Percentiles rank a stretch among this genome's conserved stretches.
phyloP scores from a whole-genome alignment of 2,888 invertebrate genomes.

The Notodromas monacha region DNA sequence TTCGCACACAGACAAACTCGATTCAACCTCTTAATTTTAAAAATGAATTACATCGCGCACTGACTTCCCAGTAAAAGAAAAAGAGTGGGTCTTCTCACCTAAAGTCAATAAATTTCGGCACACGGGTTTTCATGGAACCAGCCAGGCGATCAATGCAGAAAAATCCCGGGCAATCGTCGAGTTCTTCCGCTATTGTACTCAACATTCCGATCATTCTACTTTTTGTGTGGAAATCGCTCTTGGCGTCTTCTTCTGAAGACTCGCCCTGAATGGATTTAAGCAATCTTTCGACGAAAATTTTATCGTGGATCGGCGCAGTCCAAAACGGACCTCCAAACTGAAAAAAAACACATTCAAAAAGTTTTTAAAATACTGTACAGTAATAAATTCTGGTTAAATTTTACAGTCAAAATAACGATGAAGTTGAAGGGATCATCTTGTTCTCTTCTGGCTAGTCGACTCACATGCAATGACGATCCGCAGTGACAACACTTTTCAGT shows the following conservation, averaged over 20 bases:
- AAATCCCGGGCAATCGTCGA: conserved; percentile 50
- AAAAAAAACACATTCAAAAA: conserved; percentile 10
- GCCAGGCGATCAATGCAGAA: conserved; percentile 46
- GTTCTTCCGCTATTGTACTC: conserved; percentile 44
- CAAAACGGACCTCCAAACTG: conserved; percentile 80
- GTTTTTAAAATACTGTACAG: conserved; percentile 7
- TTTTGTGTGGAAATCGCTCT: conserved; percentile 25
- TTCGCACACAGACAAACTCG: too few species aligned
- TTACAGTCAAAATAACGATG: too few species aligned
- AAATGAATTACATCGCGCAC: too few species aligned
- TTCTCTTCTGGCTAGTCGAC: too few species aligned
- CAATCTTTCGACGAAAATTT: conserved; percentile 34
- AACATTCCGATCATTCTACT: conserved; percentile 46
- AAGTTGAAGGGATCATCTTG: too few species aligned
- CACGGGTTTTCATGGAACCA: conserved; percentile 31
- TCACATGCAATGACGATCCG: conserved; percentile 34
- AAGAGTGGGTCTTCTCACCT: too few species aligned
- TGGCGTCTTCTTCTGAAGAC: conserved; percentile 16
- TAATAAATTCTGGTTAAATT: background rate
- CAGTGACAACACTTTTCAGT: conserved; percentile 36
- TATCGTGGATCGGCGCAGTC: conserved; percentile 51
- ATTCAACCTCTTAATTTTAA: too few species aligned
- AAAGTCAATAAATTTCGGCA: conserved; percentile 31
- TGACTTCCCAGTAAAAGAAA: too few species aligned
- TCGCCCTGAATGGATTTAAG: conserved; percentile 16